A percentile compares a stretch with the other conserved stretches of the same genome.
These are phyloP conservation scores for Hydroisotoma schaefferi DNA, from an alignment of 2,888 invertebrate species.

Conservation along the genomic window DNA sequence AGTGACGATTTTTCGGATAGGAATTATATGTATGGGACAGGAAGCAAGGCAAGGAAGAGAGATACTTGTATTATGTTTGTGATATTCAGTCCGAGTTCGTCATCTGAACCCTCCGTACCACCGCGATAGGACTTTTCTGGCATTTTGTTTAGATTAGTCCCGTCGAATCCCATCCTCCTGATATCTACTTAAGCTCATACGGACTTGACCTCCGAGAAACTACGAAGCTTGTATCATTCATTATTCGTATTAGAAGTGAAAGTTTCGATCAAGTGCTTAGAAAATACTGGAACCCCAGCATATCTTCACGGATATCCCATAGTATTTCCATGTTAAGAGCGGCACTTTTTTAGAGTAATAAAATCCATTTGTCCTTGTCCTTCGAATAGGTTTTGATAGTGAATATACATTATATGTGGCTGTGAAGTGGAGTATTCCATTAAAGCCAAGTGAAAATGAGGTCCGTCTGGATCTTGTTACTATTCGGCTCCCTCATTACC, in stretches of 20 bases:
- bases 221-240: not conserved
- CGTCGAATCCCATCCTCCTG: conserved; percentile 3
- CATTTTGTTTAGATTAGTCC: conserved; percentile 31
- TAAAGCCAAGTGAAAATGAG: conserved; percentile 37
- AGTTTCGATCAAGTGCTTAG: not conserved
- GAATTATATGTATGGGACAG: too few relatives aligned
- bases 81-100: conserved; percentile 38
- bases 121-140: conserved; percentile 30
- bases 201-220: not conserved
- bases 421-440: conserved; percentile 41
- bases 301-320: too few relatives aligned
- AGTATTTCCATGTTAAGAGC: too few relatives aligned
- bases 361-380: too few relatives aligned
- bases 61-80: conserved; percentile 11
- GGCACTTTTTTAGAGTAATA: too few relatives aligned
- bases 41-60: not conserved
- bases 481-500: conserved; percentile 45
- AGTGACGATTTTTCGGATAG: too few relatives aligned
- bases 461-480: conserved; percentile 46
- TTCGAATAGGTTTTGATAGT: not conserved
- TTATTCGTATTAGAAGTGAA: not conserved
- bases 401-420: conserved; percentile 33
- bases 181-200: not conserved
- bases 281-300: not conserved
- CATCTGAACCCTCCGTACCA: conserved; percentile 34